These are phyloP conservation scores for Rousettus madagascariensis DNA, from an alignment of 2,797 vertebrate genomes.

Conservation along the genomic window DNA sequence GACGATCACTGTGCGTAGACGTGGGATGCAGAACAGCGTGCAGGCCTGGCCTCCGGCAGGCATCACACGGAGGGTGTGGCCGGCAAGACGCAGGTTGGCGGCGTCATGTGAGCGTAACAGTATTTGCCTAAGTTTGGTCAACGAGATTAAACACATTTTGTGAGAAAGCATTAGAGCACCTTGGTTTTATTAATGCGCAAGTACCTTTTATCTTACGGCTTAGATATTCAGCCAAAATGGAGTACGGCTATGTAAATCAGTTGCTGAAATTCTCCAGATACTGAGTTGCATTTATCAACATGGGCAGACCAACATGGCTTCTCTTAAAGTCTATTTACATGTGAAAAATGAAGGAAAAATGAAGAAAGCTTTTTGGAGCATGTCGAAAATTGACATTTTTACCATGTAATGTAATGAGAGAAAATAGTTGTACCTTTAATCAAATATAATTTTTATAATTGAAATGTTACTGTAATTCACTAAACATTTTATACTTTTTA, in stretches of 20 bases:
- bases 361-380: not conserved
- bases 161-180: not conserved
- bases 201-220: not conserved
- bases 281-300: not conserved
- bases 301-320: not conserved
- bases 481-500: not conserved
- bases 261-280: not conserved
- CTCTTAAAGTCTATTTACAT: not conserved
- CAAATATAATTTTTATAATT: not conserved
- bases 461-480: not conserved
- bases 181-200: not conserved
- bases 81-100: not conserved
- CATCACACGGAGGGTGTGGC: not conserved
- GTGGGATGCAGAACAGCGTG: not conserved
- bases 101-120: not conserved
- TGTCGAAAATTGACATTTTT: slow-evolving; percentile 29
- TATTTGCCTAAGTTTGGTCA: slow-evolving; percentile 2
- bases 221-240: not conserved
- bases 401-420: not conserved
- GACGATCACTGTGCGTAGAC: not conserved
- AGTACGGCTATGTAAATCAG: not conserved
- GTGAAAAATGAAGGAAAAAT: not conserved
- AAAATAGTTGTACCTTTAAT: slow-evolving; percentile 31
- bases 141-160: not conserved
- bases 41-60: not conserved